A percentile compares a stretch with the other conserved stretches of the same genome.
phyloP scores from a whole-genome alignment of 2,797 vertebrate species.

The Selene dorsalis region DNA sequence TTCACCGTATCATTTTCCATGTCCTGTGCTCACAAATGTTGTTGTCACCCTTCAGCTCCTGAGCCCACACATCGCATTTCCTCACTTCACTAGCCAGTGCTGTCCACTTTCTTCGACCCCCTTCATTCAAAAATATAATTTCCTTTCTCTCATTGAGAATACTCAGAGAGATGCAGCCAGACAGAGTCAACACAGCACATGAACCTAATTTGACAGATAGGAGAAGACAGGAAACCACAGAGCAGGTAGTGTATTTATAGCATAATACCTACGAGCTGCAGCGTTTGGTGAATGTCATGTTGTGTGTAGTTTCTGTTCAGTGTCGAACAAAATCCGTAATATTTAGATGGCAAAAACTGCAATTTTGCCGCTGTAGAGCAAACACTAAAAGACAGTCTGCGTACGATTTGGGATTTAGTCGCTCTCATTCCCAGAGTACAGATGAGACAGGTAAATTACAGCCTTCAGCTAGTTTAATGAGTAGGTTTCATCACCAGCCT shows the following conservation, averaged over 20 bases:
- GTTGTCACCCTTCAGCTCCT: constrained; percentile 28
- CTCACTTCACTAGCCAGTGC: constrained; percentile 6
- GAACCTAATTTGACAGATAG: constrained; percentile 8
- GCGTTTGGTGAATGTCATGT: not conserved
- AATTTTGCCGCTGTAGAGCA: not conserved
- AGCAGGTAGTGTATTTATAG: constrained; percentile 11
- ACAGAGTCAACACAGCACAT: constrained; percentile 1
- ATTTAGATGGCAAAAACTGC: constrained; percentile 15
- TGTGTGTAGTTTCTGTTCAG: constrained; percentile 12
- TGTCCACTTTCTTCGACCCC: not conserved
- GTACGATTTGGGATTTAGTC: constrained; percentile 4
- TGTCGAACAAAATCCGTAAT: not conserved
- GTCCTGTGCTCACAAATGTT: constrained; percentile 36
- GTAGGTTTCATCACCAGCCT: constrained; percentile 37
- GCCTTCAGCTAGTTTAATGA: constrained; percentile 64
- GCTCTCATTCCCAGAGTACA: constrained; percentile 11
- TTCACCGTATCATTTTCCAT: not conserved
- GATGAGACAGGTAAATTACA: constrained; percentile 60
- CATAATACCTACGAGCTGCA: not conserved
- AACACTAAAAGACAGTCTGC: not conserved
- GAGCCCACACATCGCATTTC: not conserved
- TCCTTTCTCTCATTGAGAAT: not conserved
- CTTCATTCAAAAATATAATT: constrained; percentile 5
- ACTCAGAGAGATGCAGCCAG: not conserved
- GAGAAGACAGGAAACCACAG: constrained; percentile 20